phyloP scores from a whole-genome alignment of 92 coral and sea anemone genomes.

The Phymanthus crucifer region DNA sequence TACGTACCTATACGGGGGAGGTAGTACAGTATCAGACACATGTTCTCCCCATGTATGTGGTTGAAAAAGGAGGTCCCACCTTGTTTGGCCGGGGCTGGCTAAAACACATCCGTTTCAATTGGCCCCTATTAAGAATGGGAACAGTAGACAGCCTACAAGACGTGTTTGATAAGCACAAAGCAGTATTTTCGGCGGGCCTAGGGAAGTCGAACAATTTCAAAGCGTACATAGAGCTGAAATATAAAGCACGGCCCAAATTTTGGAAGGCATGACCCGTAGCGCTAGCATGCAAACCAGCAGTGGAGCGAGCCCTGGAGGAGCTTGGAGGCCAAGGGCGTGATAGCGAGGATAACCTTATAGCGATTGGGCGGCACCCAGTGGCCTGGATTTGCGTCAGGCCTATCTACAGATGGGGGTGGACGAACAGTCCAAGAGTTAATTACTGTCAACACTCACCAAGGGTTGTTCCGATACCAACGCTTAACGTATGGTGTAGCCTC shows the following conservation, averaged over 20 bases:
- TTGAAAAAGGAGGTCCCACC: constrained; percentile 29
- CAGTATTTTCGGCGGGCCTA: constrained; percentile 18
- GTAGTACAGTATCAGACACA: constrained; percentile 12
- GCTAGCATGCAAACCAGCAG: constrained; percentile 30
- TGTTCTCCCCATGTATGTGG: constrained; percentile 23
- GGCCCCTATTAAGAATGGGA: constrained; percentile 28
- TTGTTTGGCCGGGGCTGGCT: constrained; percentile 42
- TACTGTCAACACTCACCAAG: constrained; percentile 23
- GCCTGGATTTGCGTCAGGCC: constrained; percentile 19
- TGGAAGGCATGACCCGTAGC: background rate
- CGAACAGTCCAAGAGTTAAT: background rate
- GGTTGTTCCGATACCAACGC: constrained; percentile 40
- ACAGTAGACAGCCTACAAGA: constrained; percentile 9
- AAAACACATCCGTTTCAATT: constrained; percentile 31
- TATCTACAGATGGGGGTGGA: too few relatives aligned
- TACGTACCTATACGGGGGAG: constrained; percentile 24
- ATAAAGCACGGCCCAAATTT: background rate
- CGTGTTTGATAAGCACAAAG: constrained; percentile 29
- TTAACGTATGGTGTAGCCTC: constrained; percentile 29
- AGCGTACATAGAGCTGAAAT: background rate
- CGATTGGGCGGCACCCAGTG: constrained; percentile 25
- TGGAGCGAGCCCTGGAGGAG: constrained; percentile 24
- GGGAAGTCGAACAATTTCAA: constrained; percentile 2
- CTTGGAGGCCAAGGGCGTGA: constrained; percentile 19
- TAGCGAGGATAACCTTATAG: constrained; percentile 12